Conservation (phyloP, 2,797 vertebrate species). For the Pempheris klunzingeri region DNA sequence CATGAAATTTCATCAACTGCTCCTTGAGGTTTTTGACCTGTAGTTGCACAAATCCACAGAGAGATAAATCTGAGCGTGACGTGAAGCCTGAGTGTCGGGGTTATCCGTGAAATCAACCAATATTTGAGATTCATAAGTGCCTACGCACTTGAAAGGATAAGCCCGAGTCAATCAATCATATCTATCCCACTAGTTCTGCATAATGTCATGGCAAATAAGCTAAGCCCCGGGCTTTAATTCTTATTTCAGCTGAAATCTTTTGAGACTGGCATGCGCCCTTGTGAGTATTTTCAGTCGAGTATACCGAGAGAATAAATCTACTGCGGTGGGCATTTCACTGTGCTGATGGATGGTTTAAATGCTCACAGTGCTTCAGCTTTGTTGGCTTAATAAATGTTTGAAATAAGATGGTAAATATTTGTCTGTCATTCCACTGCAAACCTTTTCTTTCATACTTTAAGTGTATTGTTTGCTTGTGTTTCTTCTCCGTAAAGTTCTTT, state of each 20-base stretch:
- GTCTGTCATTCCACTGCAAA: not conserved
- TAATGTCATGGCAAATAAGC: slow-evolving; percentile 65
- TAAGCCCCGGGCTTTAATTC: slow-evolving; percentile 58
- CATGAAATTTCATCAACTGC: slow-evolving; percentile 69
- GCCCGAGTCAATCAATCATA: slow-evolving; percentile 55
- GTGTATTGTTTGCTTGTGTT: not conserved
- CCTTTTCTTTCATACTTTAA: not conserved
- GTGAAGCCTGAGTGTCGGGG: slow-evolving; percentile 23
- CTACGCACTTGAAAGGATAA: slow-evolving; percentile 60
- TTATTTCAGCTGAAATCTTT: slow-evolving; percentile 51
- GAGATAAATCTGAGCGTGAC: slow-evolving; percentile 41
- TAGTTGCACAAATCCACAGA: slow-evolving; percentile 33
- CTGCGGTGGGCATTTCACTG: not conserved
- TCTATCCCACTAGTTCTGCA: slow-evolving; percentile 47
- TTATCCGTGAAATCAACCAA: slow-evolving; percentile 70
- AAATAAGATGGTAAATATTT: not conserved
- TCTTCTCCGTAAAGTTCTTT: too few species aligned
- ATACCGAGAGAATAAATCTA: slow-evolving; percentile 32
- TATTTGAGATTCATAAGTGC: slow-evolving; percentile 66
- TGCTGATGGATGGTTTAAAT: not conserved
- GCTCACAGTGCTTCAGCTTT: not conserved
- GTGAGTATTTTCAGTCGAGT: slow-evolving; percentile 28
- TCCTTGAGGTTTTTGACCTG: slow-evolving; percentile 55
- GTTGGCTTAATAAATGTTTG: not conserved
- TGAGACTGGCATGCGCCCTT: slow-evolving; percentile 13